A percentile compares a stretch with the other conserved stretches of the same genome.
Evolutionary conservation across 2,888 invertebrate genomes (phyloP).

Genomic region (Bombylius discolor): DNA sequence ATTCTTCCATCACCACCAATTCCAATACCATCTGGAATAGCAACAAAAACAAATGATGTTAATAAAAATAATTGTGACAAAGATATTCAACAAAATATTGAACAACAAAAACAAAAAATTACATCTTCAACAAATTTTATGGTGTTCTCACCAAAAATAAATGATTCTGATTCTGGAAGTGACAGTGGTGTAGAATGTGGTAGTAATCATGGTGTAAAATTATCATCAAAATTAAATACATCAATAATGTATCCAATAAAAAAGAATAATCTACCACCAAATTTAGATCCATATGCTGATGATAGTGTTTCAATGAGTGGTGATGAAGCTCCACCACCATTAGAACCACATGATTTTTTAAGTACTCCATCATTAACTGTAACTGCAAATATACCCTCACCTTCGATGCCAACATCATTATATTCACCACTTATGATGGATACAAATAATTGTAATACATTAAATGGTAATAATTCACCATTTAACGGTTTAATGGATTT

Average conservation of each 20-base stretch:
- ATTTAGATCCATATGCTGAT: not conserved
- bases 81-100: not conserved
- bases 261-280: not conserved
- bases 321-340: constrained; percentile 1
- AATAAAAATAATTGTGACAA: not conserved
- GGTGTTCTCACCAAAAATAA: constrained; percentile 21
- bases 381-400: not conserved
- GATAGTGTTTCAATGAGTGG: not conserved
- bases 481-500: constrained; percentile 25
- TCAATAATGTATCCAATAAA: not conserved
- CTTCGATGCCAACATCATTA: not conserved
- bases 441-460: constrained; percentile 27
- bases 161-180: constrained; percentile 25
- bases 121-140: not conserved
- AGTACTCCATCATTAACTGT: not conserved
- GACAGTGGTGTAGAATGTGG: constrained; percentile 31
- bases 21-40: constrained; percentile 7
- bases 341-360: not conserved
- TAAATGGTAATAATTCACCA: constrained; percentile 20
- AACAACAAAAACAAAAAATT: no score
- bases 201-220: constrained; percentile 8
- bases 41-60: not conserved
- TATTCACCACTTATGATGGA: not conserved
- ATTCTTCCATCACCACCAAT: constrained; percentile 25
- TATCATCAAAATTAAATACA: not conserved